These are phyloP conservation scores for Oryzias melastigma DNA, from an alignment of 2,113 vertebrate genomes.

Conservation along the genomic window DNA sequence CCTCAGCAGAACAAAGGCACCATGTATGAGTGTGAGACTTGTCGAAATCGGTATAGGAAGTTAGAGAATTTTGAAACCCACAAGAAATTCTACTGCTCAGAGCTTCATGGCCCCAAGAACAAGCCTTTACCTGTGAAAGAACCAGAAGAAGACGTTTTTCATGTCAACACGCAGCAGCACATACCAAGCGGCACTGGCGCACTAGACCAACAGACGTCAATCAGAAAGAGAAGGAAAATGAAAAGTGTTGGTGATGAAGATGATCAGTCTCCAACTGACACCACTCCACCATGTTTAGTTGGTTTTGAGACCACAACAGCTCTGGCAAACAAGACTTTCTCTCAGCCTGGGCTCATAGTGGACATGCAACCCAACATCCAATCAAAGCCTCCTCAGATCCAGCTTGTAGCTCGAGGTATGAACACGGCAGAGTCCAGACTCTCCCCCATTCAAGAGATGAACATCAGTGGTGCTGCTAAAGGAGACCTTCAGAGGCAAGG, in stretches of 20 bases:
- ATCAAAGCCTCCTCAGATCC: conserved; percentile 80
- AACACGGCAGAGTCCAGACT: conserved; percentile 78
- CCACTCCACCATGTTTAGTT: conserved; percentile 73
- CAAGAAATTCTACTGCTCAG: conserved; percentile 98
- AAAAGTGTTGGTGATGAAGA: conserved; percentile 98
- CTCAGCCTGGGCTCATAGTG: conserved; percentile 63
- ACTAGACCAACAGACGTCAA: conserved; percentile 87
- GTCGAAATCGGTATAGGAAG: conserved; percentile 93
- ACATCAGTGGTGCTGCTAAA: conserved; percentile 67
- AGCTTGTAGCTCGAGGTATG: conserved; percentile 76
- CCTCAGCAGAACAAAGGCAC: conserved; percentile 89
- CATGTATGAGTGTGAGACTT: conserved; percentile 98
- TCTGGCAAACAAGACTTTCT: conserved; percentile 58
- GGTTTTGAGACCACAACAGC: conserved; percentile 72
- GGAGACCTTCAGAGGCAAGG: conserved; percentile 87
- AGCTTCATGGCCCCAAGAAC: conserved; percentile 95
- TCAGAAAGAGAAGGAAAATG: conserved; percentile 96
- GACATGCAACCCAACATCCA: conserved; percentile 72
- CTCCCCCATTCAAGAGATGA: conserved; percentile 79
- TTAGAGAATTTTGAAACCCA: conserved; percentile 98
- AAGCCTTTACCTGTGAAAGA: conserved; percentile 82
- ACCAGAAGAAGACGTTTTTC: conserved; percentile 80
- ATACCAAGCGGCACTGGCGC: conserved; percentile 72
- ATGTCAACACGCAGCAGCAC: conserved; percentile 76
- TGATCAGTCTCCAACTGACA: conserved; percentile 87